A percentile compares a stretch with the other conserved stretches of the same genome.
phyloP scores from a whole-genome alignment of 2,113 vertebrate species.

The Atrichornis clamosus region DNA sequence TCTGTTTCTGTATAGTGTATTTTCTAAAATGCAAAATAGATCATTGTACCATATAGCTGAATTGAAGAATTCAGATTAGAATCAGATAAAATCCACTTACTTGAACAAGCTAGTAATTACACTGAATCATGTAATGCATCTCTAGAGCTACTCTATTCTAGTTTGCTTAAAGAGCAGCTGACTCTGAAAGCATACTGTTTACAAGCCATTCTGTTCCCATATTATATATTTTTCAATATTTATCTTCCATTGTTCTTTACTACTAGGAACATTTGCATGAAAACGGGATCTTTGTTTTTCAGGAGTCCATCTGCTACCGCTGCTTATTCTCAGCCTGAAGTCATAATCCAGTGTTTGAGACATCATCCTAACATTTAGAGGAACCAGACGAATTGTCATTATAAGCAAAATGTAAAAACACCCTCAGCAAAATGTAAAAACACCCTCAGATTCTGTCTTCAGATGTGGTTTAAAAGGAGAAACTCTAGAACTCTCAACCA shows the following conservation, averaged over 20 bases:
- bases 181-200: constrained; percentile 31
- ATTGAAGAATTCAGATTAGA: constrained; percentile 6
- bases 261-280: constrained; percentile 46
- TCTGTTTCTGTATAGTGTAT: neutral
- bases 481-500: constrained; percentile 20
- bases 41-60: neutral
- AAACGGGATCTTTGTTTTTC: constrained; percentile 47
- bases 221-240: constrained; percentile 42
- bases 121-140: constrained; percentile 14
- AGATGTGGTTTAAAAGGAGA: constrained; percentile 47
- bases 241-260: constrained; percentile 32
- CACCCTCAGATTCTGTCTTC: constrained; percentile 24
- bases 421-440: neutral
- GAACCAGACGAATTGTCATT: constrained; percentile 44
- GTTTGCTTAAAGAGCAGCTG: constrained; percentile 36
- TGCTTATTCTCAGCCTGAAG: constrained; percentile 57
- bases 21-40: neutral
- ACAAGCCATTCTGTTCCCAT: constrained; percentile 7
- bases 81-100: constrained; percentile 14
- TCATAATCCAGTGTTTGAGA: constrained; percentile 31
- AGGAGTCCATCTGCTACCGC: constrained; percentile 61
- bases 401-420: neutral
- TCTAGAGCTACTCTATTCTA: constrained; percentile 2
- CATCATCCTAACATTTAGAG: constrained; percentile 54
- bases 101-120: constrained; percentile 46